Conservation (phyloP, 2,888 invertebrate genomes). For the Tanytarsus gracilentus region DNA sequence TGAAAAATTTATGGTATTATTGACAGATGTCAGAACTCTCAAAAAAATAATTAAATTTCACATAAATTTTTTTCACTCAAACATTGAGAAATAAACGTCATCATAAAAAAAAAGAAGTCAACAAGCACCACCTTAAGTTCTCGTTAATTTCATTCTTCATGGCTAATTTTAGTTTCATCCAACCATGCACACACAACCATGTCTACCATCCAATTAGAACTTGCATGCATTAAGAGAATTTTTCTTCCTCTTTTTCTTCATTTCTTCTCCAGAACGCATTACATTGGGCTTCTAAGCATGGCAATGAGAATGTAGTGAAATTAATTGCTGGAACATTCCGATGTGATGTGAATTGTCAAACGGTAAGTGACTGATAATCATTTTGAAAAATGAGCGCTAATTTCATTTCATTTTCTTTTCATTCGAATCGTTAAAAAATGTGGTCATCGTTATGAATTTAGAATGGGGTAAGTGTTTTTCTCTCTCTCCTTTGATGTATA, state of each 20-base stretch:
- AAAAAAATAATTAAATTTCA: too few relatives aligned
- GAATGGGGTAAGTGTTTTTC: not conserved
- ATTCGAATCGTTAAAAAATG: not conserved
- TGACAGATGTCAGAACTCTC: too few relatives aligned
- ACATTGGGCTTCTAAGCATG: conserved; percentile 95
- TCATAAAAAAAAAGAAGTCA: too few relatives aligned
- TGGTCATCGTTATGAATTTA: not conserved
- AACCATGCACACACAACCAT: too few relatives aligned
- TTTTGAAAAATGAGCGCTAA: not conserved
- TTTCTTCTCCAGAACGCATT: conserved; percentile 71
- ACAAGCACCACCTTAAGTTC: too few relatives aligned
- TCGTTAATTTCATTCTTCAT: too few relatives aligned
- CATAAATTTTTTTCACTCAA: too few relatives aligned
- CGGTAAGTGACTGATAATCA: conserved; percentile 53
- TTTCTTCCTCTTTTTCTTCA: conserved; percentile 6
- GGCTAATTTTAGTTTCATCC: too few relatives aligned
- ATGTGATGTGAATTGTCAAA: conserved; percentile 75
- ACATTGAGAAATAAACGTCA: too few relatives aligned
- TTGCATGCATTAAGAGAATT: not conserved
- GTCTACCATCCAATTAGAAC: not conserved
- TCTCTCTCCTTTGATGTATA: not conserved
- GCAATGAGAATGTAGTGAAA: conserved; percentile 83
- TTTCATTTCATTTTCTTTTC: conserved; percentile 21
- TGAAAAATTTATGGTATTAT: too few relatives aligned
- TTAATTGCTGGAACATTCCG: conserved; percentile 80